A percentile compares a stretch with the other conserved stretches of the same genome.
phyloP scores from a whole-genome alignment of 2,113 vertebrate species.

The Cricetomys ansorgei region DNA sequence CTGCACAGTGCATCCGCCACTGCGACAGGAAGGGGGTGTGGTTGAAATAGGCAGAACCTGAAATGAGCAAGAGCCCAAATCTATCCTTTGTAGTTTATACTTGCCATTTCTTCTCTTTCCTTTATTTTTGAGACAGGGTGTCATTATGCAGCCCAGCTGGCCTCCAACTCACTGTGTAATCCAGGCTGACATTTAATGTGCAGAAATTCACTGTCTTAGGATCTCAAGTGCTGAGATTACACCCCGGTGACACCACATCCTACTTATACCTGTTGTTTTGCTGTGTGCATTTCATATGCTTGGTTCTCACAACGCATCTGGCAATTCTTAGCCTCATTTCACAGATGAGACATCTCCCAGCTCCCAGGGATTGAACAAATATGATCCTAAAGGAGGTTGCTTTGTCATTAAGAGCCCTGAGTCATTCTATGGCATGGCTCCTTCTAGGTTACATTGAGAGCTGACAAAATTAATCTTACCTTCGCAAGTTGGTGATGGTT shows the following conservation, averaged over 20 bases:
- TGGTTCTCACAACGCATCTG: not conserved
- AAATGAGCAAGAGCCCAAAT: not conserved
- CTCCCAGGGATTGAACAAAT: not conserved
- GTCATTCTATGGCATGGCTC: not conserved
- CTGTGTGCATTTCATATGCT: not conserved
- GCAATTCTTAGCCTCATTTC: not conserved
- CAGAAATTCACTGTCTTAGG: not conserved
- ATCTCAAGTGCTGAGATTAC: not conserved
- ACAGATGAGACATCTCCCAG: not conserved
- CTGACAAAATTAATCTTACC: conserved; percentile 70
- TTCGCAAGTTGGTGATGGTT: conserved; percentile 84
- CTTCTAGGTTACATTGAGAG: not conserved
- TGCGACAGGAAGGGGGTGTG: not conserved
- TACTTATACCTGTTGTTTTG: not conserved
- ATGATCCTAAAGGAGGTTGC: not conserved
- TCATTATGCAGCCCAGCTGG: not conserved
- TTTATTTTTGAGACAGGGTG: not conserved
- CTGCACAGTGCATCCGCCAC: not conserved
- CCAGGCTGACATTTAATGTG: not conserved
- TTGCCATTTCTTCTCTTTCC: not conserved
- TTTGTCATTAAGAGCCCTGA: not conserved
- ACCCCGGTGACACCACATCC: not conserved
- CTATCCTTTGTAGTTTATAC: not conserved
- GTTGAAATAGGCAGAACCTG: not conserved
- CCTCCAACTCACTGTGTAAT: not conserved